These are phyloP conservation scores for Balaeniceps rex DNA, from an alignment of 2,113 vertebrate species.

Conservation along the genomic window DNA sequence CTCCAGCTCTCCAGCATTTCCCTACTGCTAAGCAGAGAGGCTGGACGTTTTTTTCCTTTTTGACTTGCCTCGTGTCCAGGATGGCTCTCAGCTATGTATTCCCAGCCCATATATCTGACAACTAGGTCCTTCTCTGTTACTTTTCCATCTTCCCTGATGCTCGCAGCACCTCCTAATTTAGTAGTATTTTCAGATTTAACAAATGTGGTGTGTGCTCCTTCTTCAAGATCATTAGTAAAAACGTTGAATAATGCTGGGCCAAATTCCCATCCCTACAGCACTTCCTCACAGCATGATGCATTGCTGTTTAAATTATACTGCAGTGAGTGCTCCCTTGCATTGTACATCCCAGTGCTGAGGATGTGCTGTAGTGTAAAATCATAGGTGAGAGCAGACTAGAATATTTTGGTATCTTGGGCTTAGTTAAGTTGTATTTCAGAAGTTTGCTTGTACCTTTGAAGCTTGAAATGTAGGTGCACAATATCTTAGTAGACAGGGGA, in stretches of 20 bases:
- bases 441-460: background rate
- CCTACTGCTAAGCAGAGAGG: background rate
- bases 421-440: background rate
- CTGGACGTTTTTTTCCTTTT: background rate
- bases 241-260: background rate
- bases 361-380: background rate
- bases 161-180: background rate
- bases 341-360: background rate
- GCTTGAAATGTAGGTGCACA: slow-evolving; percentile 8
- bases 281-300: background rate
- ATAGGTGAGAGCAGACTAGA: background rate
- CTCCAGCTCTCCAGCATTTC: background rate
- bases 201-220: background rate
- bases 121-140: background rate
- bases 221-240: background rate
- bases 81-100: background rate
- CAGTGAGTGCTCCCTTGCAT: background rate
- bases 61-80: background rate
- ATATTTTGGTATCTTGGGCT: background rate
- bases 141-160: background rate
- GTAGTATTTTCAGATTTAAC: background rate
- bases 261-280: background rate
- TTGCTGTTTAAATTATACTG: background rate
- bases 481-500: background rate
- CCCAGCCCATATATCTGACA: background rate